Evolutionary conservation across 2,113 vertebrate genomes (phyloP).

Genomic region (Mastomys coucha): DNA sequence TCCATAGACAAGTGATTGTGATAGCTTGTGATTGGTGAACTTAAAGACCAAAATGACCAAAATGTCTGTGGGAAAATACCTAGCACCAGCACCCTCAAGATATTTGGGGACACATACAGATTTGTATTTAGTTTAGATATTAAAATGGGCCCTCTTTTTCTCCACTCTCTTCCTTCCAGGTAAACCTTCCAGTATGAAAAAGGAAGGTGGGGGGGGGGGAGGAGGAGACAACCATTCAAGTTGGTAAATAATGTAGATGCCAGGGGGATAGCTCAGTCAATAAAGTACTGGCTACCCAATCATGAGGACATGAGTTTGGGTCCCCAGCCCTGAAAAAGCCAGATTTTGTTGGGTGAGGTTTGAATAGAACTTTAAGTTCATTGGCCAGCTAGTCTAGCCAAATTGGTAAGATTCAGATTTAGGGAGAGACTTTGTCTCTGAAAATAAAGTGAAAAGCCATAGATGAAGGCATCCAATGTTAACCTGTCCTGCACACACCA

Average conservation of each 20-base stretch:
- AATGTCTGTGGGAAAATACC: neutral
- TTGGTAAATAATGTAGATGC: neutral
- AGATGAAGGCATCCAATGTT: neutral
- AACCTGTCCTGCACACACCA: neutral
- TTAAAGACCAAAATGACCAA: conserved; percentile 19
- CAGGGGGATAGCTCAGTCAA: neutral
- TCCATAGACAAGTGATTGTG: neutral
- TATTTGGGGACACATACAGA: neutral
- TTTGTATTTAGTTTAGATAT: conserved; percentile 38
- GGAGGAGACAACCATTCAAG: neutral
- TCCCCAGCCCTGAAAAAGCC: neutral
- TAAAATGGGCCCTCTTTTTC: neutral
- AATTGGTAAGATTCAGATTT: neutral
- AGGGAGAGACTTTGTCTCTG: neutral
- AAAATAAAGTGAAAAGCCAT: neutral
- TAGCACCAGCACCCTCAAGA: neutral
- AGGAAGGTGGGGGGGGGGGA: too few relatives aligned
- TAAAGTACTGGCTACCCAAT: neutral
- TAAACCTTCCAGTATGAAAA: neutral
- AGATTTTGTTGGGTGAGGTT: neutral
- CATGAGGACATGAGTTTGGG: neutral
- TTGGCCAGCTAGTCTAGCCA: neutral
- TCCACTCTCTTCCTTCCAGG: neutral
- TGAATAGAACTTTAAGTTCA: too few relatives aligned
- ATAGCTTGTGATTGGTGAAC: neutral